Base-by-base conservation (phyloP, 2,113 vertebrate species). In the Bucco capensis region DNA sequence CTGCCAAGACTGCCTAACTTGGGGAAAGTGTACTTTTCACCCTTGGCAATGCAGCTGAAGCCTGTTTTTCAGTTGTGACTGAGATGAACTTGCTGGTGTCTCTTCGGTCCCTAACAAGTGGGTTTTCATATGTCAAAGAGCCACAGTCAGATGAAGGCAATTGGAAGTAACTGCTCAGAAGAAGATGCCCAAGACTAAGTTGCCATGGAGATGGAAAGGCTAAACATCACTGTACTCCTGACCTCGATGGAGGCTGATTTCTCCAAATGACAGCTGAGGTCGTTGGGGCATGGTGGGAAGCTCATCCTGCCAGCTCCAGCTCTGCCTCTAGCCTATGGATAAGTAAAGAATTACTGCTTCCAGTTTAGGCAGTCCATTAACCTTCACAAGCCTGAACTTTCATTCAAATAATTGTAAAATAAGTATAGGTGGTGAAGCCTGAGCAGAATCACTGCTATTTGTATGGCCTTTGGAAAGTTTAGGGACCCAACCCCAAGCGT, bases 181-280 rank as follows among this genome's bases (percentile, higher is more conserved):
- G 90, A 96, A 93, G 94, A 94, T 92, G 89, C 88, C 93, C 83
- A 87, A 91, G 89, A 94, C 88, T 93, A 90, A 88, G 97, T 97
- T 97, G 67, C 97, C 91, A 97, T 97, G 97, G 97, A 97, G 92
- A 98, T 83, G 61, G 93, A 89, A 92, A 97, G 81, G 93, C 69
- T 95, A 91, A 97, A 94, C 94, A 94, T 88, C 58, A 82, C 78
- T 50, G 73, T 89, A 75, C 66, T 37, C 44, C 27, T 60, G 92
- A 95, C 96, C 97, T 96, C 60, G 0, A 31, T 10, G 9, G 90
- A 94, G 92, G 90, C 80, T 83, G 94, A 96, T 96, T 97, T 97
- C 96, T 96, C 91, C 44, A 24, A 92, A 78, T 80, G 95, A 92
- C 89, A 95, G 91, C 47, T 44, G 75, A 95, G 97, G 96, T 95